phyloP scores from a whole-genome alignment of 2,888 invertebrate species.

The Agapostemon virescens region DNA sequence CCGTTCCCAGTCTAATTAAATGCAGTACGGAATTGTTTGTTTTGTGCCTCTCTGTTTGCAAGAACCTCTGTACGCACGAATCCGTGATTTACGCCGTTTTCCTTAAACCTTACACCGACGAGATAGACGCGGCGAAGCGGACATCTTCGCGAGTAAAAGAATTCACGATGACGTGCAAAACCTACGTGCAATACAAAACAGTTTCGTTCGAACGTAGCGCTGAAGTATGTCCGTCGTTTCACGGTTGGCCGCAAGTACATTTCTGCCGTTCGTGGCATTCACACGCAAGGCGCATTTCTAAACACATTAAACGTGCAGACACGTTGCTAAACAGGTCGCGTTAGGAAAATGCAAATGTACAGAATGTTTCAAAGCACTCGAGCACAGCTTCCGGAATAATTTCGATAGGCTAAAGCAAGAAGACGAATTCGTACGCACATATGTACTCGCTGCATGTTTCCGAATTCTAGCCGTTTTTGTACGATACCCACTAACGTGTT shows the following conservation, averaged over 20 bases:
- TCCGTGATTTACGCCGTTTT: not conserved
- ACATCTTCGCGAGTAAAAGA: constrained; percentile 50
- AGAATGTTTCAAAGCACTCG: too few species aligned
- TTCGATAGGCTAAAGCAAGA: too few species aligned
- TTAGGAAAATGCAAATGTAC: too few species aligned
- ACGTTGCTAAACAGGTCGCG: too few species aligned
- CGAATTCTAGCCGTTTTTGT: too few species aligned
- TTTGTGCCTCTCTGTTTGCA: constrained; percentile 43
- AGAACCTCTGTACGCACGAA: constrained; percentile 11
- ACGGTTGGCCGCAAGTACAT: not conserved
- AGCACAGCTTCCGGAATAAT: too few species aligned
- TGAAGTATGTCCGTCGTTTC: not conserved
- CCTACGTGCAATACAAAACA: constrained; percentile 8
- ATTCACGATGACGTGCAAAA: constrained; percentile 23
- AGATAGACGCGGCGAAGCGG: constrained; percentile 11
- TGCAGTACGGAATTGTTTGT: constrained; percentile 32
- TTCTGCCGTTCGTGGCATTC: not conserved
- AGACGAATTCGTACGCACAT: too few species aligned
- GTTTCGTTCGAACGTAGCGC: not conserved
- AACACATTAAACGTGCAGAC: too few species aligned
- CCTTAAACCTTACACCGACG: constrained; percentile 15
- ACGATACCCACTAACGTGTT: too few species aligned
- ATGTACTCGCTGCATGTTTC: too few species aligned
- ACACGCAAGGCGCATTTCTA: too few species aligned
- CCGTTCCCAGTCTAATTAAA: constrained; percentile 27